Evolutionary conservation across 2,113 vertebrate species (phyloP).

Genomic region (Colistium nudipinnis): DNA sequence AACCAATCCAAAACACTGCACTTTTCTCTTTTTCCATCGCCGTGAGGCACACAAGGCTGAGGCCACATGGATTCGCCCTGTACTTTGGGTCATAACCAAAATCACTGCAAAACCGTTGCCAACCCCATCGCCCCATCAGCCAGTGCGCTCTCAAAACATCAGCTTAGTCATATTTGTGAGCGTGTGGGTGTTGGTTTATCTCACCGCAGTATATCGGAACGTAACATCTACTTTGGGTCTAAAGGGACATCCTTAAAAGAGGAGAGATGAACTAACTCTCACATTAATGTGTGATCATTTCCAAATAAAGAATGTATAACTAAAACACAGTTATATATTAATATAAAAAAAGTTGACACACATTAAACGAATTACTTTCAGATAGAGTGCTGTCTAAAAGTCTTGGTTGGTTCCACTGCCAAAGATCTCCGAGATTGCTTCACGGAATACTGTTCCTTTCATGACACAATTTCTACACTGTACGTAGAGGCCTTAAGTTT

Average conservation of each 20-base stretch:
- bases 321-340: neutral
- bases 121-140: neutral
- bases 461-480: constrained; percentile 25
- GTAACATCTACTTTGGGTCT: too few species aligned
- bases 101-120: neutral
- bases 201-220: too few species aligned
- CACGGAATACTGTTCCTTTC: too few species aligned
- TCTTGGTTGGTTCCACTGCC: neutral
- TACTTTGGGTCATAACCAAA: neutral
- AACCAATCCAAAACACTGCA: too few species aligned
- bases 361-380: neutral
- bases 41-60: neutral
- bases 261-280: too few species aligned
- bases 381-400: neutral
- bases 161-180: too few species aligned
- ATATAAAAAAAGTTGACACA: neutral
- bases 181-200: too few species aligned
- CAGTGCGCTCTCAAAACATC: neutral
- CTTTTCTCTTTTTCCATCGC: too few species aligned
- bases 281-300: too few species aligned
- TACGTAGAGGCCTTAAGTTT: constrained; percentile 25
- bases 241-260: too few species aligned
- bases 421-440: too few species aligned
- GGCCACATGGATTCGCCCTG: neutral
- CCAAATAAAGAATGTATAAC: neutral